Percentiles rank a stretch among this genome's conserved stretches.
phyloP scores from a whole-genome alignment of 2,797 vertebrate genomes.

The Mionectes olivaceus region DNA sequence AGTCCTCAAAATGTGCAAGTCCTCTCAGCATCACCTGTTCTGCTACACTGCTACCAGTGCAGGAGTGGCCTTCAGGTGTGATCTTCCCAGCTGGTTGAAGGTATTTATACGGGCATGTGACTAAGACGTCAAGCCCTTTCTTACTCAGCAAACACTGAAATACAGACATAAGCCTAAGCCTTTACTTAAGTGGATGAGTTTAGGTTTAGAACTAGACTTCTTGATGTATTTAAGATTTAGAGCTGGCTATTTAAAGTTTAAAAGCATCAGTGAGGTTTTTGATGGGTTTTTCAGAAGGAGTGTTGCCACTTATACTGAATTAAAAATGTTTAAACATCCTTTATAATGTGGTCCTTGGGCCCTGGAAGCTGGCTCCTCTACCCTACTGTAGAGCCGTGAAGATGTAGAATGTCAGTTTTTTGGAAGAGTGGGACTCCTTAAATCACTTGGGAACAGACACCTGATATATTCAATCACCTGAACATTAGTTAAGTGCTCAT shows the following conservation, averaged over 20 bases:
- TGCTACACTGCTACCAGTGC: not conserved
- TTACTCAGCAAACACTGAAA: not conserved
- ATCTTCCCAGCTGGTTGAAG: not conserved
- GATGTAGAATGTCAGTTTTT: not conserved
- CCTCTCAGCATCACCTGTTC: not conserved
- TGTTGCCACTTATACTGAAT: not conserved
- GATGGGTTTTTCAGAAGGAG: not conserved
- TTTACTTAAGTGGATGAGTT: not conserved
- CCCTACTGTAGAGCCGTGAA: not conserved
- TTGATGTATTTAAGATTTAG: not conserved
- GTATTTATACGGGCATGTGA: fast-evolving
- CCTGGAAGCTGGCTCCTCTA: not conserved
- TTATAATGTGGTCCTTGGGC: not conserved
- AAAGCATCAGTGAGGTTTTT: not conserved
- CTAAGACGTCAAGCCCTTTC: not conserved
- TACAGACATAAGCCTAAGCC: not conserved
- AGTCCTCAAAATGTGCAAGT: not conserved
- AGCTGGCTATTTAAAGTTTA: not conserved
- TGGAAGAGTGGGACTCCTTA: not conserved
- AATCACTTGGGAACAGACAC: not conserved
- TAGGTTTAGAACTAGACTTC: not conserved
- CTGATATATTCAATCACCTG: not conserved
- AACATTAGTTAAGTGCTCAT: not conserved
- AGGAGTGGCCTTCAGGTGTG: not conserved
- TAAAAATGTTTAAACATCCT: not conserved